Evolutionary conservation across 2,888 invertebrate genomes (phyloP), one percentile per base, ranked within the genome.

Genomic region (Endotricha flammealis): DNA sequence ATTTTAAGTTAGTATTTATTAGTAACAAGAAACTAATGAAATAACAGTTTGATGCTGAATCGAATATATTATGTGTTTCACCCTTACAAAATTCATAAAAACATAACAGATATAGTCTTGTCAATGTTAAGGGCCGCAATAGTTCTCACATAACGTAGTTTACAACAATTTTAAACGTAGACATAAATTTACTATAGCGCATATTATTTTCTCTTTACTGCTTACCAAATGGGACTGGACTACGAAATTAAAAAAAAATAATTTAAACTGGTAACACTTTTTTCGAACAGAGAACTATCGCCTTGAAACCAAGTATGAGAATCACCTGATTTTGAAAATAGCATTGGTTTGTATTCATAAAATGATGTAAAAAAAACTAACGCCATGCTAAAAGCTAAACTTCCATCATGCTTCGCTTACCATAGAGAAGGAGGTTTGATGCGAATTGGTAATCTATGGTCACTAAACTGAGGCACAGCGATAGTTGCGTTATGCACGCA

Each of bases 321-420:
- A 97, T 82, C 96, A 98, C 88, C 92, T 98, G 81, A 97, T 98
- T 88, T 94, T 95, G 86, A 98, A 98, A 91, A 95, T 98, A 85
- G 95, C 97, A 69, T 90, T 98, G 91, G 94, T 94, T 91, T 90
- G 92, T 91, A 91, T 90, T 70, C 54, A 50, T 56, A 16, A 51
- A 41, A 48, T 44, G 42, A 43, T 42, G 49, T 60, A 61, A 64
- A 65, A 45, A 61, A 64, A 65, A 45, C 56, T 69, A 71, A 69
- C 58, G 55, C 61, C 57, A 62, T 51, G 50, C 63, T 57, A 57
- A 53, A 53, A 56, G 62, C 63, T 62, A 60, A 63, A 64, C 64
- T 67, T 63, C 40, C 44, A 60, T 65, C 75, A 73, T 64, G 79
- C 80, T 76, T 79, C 56, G 74, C 74, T 73, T 66, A 44, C 44